These are phyloP conservation scores for Sturnus vulgaris DNA, from an alignment of 2,113 vertebrate species.

Conservation along the genomic window DNA sequence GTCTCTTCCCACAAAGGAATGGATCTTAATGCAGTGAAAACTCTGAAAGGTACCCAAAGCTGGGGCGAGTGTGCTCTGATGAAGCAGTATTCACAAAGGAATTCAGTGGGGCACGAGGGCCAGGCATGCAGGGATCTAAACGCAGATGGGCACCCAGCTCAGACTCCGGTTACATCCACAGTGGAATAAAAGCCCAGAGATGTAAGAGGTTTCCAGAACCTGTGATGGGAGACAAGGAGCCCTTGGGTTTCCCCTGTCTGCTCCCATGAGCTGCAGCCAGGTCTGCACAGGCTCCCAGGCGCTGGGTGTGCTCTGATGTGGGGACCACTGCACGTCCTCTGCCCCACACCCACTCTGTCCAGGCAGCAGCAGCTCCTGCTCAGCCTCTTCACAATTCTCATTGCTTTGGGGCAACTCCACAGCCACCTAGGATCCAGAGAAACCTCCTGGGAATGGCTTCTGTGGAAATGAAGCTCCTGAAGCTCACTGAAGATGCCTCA, in stretches of 20 bases:
- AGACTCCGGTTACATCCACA: neutral
- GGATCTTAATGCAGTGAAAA: neutral
- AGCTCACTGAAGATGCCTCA: neutral
- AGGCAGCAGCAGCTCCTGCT: neutral
- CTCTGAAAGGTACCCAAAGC: neutral
- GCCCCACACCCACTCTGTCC: neutral
- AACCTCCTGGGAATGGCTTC: neutral
- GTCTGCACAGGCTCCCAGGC: accelerated
- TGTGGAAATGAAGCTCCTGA: neutral
- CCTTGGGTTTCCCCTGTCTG: neutral
- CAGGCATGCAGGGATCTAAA: neutral
- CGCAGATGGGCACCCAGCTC: neutral
- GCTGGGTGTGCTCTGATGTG: accelerated
- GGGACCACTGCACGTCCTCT: neutral
- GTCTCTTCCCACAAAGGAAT: neutral
- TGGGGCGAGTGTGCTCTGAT: neutral
- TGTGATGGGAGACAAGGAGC: neutral
- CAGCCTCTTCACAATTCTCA: neutral
- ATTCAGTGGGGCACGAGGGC: neutral
- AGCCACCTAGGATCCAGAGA: neutral
- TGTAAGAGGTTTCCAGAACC: neutral
- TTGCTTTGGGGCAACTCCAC: accelerated
- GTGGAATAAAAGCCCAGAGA: neutral
- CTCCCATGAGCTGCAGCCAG: neutral
- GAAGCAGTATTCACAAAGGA: neutral